phyloP scores from a whole-genome alignment of 2,797 vertebrate genomes.

The Catostomus latipinnis region DNA sequence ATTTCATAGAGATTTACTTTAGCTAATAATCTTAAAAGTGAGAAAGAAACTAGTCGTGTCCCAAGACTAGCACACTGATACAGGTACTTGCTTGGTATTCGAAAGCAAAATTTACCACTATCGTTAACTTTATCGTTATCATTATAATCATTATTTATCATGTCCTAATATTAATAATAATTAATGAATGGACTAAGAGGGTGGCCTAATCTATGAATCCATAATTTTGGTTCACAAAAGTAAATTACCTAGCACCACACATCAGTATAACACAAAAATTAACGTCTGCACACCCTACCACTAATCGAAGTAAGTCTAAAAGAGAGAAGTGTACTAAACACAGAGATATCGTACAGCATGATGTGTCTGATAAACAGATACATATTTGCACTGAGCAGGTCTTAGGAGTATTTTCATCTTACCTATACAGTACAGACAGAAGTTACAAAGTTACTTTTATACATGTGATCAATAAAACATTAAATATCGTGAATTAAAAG shows the following conservation, averaged over 20 bases:
- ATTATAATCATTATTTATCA: conserved; percentile 79
- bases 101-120: conserved; percentile 65
- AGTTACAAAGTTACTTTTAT: conserved; percentile 96
- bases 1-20: conserved; percentile 80
- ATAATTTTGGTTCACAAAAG: conserved; percentile 96
- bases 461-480: conserved; percentile 97
- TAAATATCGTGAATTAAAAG: conserved; percentile 94
- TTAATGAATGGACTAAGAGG: conserved; percentile 91
- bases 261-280: conserved; percentile 96
- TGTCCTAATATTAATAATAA: conserved; percentile 84
- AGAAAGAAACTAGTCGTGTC: conserved; percentile 90
- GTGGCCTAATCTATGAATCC: conserved; percentile 94
- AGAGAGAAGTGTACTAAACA: conserved; percentile 98
- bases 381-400: conserved; percentile 97
- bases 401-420: conserved; percentile 96
- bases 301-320: conserved; percentile 96
- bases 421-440: conserved; percentile 93
- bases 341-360: conserved; percentile 96
- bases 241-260: conserved; percentile 99
- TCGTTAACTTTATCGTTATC: conserved; percentile 74
- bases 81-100: conserved; percentile 89
- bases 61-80: conserved; percentile 97
- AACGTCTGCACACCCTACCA: conserved; percentile 93
- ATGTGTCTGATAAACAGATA: conserved; percentile 97
- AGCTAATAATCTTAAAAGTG: conserved; percentile 77